phyloP scores from a whole-genome alignment of 2,888 invertebrate genomes.

The Anodontia alba region DNA sequence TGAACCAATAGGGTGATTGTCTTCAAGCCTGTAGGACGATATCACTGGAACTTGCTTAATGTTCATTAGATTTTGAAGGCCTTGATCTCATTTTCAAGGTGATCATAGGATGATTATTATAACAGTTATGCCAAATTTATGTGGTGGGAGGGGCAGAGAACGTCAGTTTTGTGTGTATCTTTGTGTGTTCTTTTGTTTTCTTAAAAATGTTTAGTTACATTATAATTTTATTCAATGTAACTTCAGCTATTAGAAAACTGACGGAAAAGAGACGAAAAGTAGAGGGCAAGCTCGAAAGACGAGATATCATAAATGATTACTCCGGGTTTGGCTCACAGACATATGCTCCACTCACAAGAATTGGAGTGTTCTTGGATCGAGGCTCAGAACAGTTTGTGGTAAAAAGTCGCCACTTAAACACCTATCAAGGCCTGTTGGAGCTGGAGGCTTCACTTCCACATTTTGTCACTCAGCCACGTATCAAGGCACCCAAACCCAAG shows the following conservation, averaged over 20 bases:
- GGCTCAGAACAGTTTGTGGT: constrained; percentile 84
- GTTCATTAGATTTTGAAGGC: too few relatives aligned
- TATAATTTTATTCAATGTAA: too few relatives aligned
- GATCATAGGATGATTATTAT: too few relatives aligned
- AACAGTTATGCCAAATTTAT: too few relatives aligned
- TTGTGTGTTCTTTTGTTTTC: too few relatives aligned
- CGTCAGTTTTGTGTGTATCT: too few relatives aligned
- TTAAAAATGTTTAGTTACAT: too few relatives aligned
- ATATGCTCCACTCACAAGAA: constrained; percentile 84
- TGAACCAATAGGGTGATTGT: too few relatives aligned
- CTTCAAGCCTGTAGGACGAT: too few relatives aligned
- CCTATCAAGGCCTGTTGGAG: constrained; percentile 84
- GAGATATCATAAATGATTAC: constrained; percentile 83
- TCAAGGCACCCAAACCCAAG: constrained; percentile 82
- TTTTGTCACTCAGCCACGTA: constrained; percentile 81
- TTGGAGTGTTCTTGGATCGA: constrained; percentile 84
- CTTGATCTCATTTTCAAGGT: too few relatives aligned
- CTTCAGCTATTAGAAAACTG: constrained; percentile 83
- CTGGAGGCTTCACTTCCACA: constrained; percentile 84
- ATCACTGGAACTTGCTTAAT: too few relatives aligned
- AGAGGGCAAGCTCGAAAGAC: constrained; percentile 77
- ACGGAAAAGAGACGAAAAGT: constrained; percentile 79
- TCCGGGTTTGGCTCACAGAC: constrained; percentile 81
- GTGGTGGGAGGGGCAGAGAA: too few relatives aligned
- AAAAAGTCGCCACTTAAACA: constrained; percentile 82